Conservation (phyloP, 2,888 invertebrate genomes). For the Yponomeuta malinellus region DNA sequence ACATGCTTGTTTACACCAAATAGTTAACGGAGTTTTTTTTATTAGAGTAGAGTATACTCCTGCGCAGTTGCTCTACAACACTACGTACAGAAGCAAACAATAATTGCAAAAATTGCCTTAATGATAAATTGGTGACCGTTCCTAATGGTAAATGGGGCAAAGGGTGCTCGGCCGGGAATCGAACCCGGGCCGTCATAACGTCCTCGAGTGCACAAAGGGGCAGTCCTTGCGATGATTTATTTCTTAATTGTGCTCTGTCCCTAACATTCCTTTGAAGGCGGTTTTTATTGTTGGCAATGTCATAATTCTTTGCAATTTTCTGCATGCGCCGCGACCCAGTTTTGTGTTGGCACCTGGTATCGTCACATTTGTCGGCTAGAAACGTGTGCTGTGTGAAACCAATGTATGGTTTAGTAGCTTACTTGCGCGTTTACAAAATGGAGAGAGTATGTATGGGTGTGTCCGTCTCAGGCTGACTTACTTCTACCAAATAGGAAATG, state of each 20-base stretch:
- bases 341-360: slow-evolving; percentile 13
- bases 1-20: no score
- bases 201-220: slow-evolving; percentile 58
- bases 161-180: slow-evolving; percentile 56
- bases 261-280: slow-evolving; percentile 48
- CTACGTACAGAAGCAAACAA: slow-evolving; percentile 56
- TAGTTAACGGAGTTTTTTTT: no score
- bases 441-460: no score
- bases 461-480: no score
- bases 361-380: background rate
- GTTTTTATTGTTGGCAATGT: slow-evolving; percentile 41
- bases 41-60: slow-evolving; percentile 45
- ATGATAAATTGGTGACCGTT: slow-evolving; percentile 75
- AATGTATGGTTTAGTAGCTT: no score
- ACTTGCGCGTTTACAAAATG: no score
- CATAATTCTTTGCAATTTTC: slow-evolving; percentile 47
- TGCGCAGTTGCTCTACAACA: slow-evolving; percentile 17
- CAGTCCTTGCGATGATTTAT: slow-evolving; percentile 67
- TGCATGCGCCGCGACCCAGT: slow-evolving; percentile 11
- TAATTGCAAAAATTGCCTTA: slow-evolving; percentile 74
- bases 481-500: no score
- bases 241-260: slow-evolving; percentile 60
- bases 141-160: slow-evolving; percentile 62
- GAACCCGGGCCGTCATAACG: slow-evolving; percentile 67
- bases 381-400: no score